A percentile compares a stretch with the other conserved stretches of the same genome.
Evolutionary conservation across 2,888 invertebrate species (phyloP).

Genomic region (Erebia palarica): DNA sequence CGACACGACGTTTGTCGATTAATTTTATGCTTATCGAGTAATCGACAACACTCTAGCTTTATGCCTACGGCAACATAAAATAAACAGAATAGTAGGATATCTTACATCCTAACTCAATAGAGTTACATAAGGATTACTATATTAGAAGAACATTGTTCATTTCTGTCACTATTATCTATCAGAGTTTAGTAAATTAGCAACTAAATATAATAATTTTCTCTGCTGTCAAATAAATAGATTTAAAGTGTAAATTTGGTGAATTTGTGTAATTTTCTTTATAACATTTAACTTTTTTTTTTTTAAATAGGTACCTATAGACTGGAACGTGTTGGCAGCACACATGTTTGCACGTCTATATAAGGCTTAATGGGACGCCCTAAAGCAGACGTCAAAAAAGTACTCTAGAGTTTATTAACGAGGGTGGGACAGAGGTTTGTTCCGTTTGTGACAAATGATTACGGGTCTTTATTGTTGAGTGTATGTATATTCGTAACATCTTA

Average conservation of each 20-base stretch:
- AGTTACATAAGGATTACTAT: background rate
- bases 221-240: too few species aligned
- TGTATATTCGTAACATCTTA: conserved; percentile 17
- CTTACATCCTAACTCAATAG: background rate
- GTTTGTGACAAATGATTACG: conserved; percentile 56
- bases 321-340: conserved; percentile 51
- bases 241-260: too few species aligned
- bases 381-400: conserved; percentile 77
- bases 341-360: background rate
- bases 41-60: too few species aligned
- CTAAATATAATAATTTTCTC: too few species aligned
- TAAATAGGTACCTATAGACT: conserved; percentile 38
- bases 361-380: conserved; percentile 54
- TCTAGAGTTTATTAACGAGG: conserved; percentile 73
- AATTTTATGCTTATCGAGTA: background rate
- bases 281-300: background rate
- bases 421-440: conserved; percentile 66
- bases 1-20: background rate
- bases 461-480: conserved; percentile 24
- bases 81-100: too few species aligned
- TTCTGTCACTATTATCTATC: background rate
- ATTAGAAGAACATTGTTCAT: background rate
- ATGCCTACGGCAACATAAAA: too few species aligned
- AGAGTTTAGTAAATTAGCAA: too few species aligned
- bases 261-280: too few species aligned